Evolutionary conservation across 2,113 vertebrate species (phyloP), one percentile per base, ranked within the genome.

Genomic region (Xerus inauris): DNA sequence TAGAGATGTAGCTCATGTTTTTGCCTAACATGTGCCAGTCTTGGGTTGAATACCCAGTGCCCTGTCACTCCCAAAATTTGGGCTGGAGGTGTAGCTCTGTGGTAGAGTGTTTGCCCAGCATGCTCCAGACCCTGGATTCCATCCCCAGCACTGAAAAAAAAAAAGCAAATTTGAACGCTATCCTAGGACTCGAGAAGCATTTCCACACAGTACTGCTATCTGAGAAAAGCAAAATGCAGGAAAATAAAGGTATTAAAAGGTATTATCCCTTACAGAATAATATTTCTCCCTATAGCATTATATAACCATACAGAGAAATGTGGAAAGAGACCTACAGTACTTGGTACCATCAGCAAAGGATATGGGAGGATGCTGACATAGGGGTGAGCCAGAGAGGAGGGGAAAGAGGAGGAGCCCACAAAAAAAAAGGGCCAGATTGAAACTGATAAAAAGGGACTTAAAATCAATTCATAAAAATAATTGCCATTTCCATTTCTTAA

Each of bases 381-480:
- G 22, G 45, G 40, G 14, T 28, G 19, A 38, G 13, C 7, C 35
- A 54, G 45, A 42, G 19, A 62, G 47, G 14, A 73, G 47, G 2
- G 4, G 24, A 35, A 24, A 45, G 26, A 38, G 45, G 1, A 9
- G 5, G 64, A 85, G 32, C 17, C 69, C 57, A 77, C n/a, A 22
- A 49, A 81, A 45, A 49, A 81, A 45, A 38, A n/a, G 11, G 67
- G 24, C 82, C 38, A 47, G 64, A 71, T 16, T 45, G 38, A 89
- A 79, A 83, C 59, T 32, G n/a, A 11, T 75, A 45, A 62, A 47
- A 86, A 71, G 32, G 40, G 51, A 42, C 30, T 51, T 94, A 51
- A 90, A 59, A 87, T 30, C 38, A 89, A 64, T 64, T 81, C 45
- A 49, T 59, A 82, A 54, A 80, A 92, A 85, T 54, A 80, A 89